Evolutionary conservation across 64 coral and sea anemone species (phyloP), one percentile per base, ranked within the genome.

Genomic region (Catalaphyllia jardinei): DNA sequence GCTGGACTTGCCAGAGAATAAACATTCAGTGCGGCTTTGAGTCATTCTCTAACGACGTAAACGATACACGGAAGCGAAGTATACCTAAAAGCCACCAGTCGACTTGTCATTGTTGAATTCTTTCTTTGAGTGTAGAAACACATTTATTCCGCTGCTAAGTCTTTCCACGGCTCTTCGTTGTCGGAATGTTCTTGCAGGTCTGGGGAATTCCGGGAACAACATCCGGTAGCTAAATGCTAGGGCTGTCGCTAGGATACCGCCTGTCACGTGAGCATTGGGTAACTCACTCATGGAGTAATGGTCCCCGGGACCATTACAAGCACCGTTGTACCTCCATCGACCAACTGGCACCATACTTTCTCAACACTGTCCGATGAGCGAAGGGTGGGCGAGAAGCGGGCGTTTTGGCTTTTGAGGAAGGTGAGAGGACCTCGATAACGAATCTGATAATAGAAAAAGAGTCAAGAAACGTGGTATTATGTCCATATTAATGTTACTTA

Each of bases 221-320:
- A 38, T 8, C 18, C 87, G 72, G 29, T 88, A 88, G 19, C 22
- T 61, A 19, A 88, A 71, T 13, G 17, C 55, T 0, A 88, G 15
- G 1, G 87, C 72, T 19, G 72, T 88, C 3, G 61, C 87, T 49
- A 77, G 14, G 7, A 88, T 63, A 31, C 71, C 31, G 0, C 86
- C 86, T 1, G 74, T 77, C 1, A 77, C 51, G 25, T 25, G 52
- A 50, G 86, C 86, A 60, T 71, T 4, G 27, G 86, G 86, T 17
- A 74, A 30, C 31, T 76, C 72, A 60, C 86, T 77, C 24, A 88
- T 29, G 49, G 86, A 76, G 60, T 29, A 88, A 62, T 88, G 86
- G 14, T 88, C 55, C 1, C 86, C 86, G 24, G 86, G 86, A 62
- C 86, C 77, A 35, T n/a, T n/a, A 62, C 74, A 0, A 75, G 28